Evolutionary conservation across 2,113 vertebrate species (phyloP).

Genomic region (Chitala chitala): DNA sequence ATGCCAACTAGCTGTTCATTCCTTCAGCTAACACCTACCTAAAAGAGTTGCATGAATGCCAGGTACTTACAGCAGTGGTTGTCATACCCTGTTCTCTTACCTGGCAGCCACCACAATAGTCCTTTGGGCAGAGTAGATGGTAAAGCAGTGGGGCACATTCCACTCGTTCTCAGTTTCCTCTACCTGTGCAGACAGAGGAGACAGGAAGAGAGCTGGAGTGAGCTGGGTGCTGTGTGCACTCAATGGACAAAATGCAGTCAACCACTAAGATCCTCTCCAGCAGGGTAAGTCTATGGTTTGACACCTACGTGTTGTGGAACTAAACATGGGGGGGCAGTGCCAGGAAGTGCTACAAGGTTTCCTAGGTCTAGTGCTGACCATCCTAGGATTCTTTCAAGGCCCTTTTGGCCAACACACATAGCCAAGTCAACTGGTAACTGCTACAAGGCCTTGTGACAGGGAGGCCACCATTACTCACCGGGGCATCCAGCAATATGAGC

Average conservation of each 20-base stretch:
- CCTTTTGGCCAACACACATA: background rate
- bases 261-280: no score
- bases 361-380: no score
- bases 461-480: conserved; percentile 71
- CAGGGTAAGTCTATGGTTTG: no score
- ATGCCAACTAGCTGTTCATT: no score
- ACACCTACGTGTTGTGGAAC: no score
- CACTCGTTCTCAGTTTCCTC: conserved; percentile 83
- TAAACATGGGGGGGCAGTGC: no score
- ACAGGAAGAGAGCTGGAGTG: background rate
- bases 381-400: background rate
- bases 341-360: no score
- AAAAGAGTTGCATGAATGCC: background rate
- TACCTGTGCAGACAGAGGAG: conserved; percentile 59
- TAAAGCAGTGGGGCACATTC: conserved; percentile 87
- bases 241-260: no score
- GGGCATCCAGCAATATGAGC: conserved; percentile 89
- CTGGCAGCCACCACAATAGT: conserved; percentile 91
- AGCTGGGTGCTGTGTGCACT: no score
- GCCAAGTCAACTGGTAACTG: background rate
- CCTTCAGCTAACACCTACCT: background rate
- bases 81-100: conserved; percentile 49
- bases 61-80: background rate
- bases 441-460: conserved; percentile 20
- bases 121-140: conserved; percentile 86